Conservation (phyloP, 2,113 vertebrate genomes). For the Coptodon rendalli region DNA sequence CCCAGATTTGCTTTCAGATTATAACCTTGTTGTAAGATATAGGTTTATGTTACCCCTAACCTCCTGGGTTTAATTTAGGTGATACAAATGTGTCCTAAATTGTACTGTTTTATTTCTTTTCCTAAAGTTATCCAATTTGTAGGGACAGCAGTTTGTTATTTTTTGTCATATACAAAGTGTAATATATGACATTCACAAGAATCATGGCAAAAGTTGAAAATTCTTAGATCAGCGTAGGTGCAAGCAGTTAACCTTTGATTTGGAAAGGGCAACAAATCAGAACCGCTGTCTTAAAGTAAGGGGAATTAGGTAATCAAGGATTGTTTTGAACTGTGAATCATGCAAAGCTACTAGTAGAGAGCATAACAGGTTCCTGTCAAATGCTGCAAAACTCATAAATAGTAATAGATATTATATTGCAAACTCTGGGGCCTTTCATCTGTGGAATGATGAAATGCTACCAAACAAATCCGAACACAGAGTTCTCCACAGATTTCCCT, state of each 20-base stretch:
- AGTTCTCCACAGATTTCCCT: slow-evolving; percentile 17
- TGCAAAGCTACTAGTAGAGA: neutral
- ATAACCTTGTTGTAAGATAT: fast-evolving
- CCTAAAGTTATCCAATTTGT: neutral
- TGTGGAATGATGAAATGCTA: neutral
- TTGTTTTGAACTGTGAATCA: neutral
- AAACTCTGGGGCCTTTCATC: neutral
- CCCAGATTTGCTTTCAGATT: neutral
- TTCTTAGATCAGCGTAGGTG: neutral
- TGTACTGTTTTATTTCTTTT: neutral
- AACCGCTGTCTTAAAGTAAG: neutral
- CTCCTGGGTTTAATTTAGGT: neutral
- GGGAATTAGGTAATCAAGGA: neutral
- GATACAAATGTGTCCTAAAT: neutral
- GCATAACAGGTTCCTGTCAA: neutral
- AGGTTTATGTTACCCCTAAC: neutral
- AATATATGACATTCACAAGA: neutral
- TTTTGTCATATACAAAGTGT: neutral
- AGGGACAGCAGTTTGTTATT: neutral
- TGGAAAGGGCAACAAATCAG: neutral
- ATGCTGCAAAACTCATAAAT: neutral
- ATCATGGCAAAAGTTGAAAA: neutral
- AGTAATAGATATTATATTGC: neutral
- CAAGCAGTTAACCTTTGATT: neutral
- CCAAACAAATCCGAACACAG: neutral